Percentiles rank a stretch among this genome's conserved stretches.
Conservation (phyloP, 2,888 invertebrate genomes). For the Agrotis puta region DNA sequence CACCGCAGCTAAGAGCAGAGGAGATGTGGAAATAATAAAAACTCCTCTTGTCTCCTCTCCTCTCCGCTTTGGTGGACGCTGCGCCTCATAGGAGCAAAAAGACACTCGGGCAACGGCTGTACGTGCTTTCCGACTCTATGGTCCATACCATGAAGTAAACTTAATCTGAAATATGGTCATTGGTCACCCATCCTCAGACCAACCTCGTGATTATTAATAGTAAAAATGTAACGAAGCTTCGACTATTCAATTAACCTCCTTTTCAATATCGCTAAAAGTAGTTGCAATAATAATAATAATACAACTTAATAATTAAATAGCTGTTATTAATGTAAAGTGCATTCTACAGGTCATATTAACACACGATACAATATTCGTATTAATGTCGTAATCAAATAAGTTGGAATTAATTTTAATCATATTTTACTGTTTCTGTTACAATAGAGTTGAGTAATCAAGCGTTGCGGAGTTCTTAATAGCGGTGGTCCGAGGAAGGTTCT, state of each 20-base stretch:
- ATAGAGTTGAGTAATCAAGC: constrained; percentile 21
- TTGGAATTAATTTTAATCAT: constrained; percentile 48
- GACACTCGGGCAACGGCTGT: too few species aligned
- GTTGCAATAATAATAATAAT: constrained; percentile 28
- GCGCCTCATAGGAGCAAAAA: too few species aligned
- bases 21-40: too few species aligned
- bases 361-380: constrained; percentile 37
- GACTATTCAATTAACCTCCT: constrained; percentile 21
- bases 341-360: constrained; percentile 50
- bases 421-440: constrained; percentile 25
- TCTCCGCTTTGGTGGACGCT: too few species aligned
- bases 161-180: too few species aligned
- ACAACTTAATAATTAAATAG: constrained; percentile 27
- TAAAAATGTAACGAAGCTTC: not conserved
- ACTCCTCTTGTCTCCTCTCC: too few species aligned
- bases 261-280: constrained; percentile 9
- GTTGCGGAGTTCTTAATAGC: constrained; percentile 16
- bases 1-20: too few species aligned
- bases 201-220: not conserved
- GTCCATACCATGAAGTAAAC: too few species aligned
- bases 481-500: not conserved
- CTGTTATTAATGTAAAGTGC: constrained; percentile 31
- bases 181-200: too few species aligned
- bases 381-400: constrained; percentile 46
- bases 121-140: too few species aligned